phyloP scores from a whole-genome alignment of 2,113 vertebrate genomes.

The Phaethon lepturus region DNA sequence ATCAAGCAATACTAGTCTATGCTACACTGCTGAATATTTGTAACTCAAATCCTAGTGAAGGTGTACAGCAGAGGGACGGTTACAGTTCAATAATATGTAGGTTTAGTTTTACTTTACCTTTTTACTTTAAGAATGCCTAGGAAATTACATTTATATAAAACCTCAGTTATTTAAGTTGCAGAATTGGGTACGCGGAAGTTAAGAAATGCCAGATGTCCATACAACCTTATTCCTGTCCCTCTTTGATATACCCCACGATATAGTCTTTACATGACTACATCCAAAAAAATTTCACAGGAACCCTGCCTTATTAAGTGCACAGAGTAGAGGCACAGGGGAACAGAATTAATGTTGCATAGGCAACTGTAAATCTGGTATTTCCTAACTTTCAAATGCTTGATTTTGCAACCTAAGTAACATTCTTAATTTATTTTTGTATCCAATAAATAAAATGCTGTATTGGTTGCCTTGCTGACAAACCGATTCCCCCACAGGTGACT shows the following conservation, averaged over 20 bases:
- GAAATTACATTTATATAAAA: conserved; percentile 49
- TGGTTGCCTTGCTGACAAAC: conserved; percentile 62
- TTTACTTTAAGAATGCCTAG: background rate
- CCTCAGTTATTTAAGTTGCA: background rate
- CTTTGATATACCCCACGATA: conserved; percentile 1
- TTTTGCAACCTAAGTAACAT: conserved; percentile 62
- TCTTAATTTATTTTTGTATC: conserved; percentile 47
- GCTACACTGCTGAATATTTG: background rate
- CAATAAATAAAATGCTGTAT: conserved; percentile 52
- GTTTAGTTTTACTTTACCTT: background rate
- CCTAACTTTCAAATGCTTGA: conserved; percentile 50
- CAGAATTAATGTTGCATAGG: conserved; percentile 60
- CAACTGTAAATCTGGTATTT: conserved; percentile 69
- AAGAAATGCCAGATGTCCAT: conserved; percentile 57
- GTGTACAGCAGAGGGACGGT: background rate
- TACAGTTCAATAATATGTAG: background rate
- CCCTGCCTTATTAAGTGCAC: conserved; percentile 21
- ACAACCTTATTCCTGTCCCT: background rate
- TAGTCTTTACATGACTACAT: background rate
- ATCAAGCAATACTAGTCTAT: background rate
- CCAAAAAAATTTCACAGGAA: conserved; percentile 25
- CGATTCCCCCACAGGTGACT: conserved; percentile 63
- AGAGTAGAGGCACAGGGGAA: conserved; percentile 7
- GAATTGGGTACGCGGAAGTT: conserved; percentile 33
- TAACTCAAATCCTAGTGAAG: background rate